Evolutionary conservation across 2,888 invertebrate genomes (phyloP).

Genomic region (Drosophila gaucha): DNA sequence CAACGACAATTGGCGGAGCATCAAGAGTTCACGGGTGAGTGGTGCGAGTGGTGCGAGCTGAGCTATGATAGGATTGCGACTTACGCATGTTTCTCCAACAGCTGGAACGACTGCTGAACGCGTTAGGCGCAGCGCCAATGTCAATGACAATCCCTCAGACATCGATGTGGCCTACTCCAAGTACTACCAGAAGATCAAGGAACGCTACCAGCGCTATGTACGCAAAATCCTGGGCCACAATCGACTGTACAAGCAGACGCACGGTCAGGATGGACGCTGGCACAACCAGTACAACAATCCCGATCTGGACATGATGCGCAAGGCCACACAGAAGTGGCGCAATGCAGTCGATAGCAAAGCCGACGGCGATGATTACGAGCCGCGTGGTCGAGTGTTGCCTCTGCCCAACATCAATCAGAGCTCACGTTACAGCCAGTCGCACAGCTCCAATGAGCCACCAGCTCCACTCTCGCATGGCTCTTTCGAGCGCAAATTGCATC

Average conservation of each 20-base stretch:
- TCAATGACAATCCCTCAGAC: constrained; percentile 63
- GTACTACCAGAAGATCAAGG: constrained; percentile 82
- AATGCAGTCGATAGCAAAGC: constrained; percentile 57
- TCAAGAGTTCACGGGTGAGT: constrained; percentile 24
- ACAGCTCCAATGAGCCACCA: constrained; percentile 40
- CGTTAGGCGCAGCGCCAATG: constrained; percentile 42
- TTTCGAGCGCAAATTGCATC: constrained; percentile 14
- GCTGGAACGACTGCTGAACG: constrained; percentile 20
- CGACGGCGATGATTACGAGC: constrained; percentile 54
- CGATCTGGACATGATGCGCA: constrained; percentile 65
- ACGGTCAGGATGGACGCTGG: constrained; percentile 71
- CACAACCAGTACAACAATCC: constrained; percentile 72
- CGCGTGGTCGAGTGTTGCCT: constrained; percentile 45
- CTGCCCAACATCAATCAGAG: constrained; percentile 73
- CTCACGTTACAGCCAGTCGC: constrained; percentile 46
- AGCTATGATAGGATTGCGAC: not conserved
- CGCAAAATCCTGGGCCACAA: constrained; percentile 79
- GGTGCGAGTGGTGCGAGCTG: not conserved
- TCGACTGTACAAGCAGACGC: constrained; percentile 46
- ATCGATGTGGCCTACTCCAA: constrained; percentile 81
- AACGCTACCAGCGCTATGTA: constrained; percentile 82
- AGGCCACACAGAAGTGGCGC: constrained; percentile 69
- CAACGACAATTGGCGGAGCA: constrained; percentile 62
- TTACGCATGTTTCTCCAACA: not conserved
- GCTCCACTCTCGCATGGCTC: not conserved